Base-by-base conservation (phyloP, 37 sponge, comb jelly and placozoan species). In the Spongia lamella region DNA sequence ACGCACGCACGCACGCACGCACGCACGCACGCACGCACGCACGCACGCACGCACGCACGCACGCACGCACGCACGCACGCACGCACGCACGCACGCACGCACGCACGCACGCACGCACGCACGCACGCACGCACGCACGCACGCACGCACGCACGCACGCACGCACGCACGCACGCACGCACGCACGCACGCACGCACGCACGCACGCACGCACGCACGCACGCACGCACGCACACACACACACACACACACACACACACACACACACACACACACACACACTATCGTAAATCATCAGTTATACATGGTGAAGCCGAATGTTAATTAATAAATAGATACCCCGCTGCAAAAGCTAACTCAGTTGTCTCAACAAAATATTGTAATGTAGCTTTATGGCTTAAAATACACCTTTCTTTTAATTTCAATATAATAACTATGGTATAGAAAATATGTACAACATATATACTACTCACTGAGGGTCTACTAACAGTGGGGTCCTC, bases 1-100 rank as follows among this genome's bases (percentile, higher is more conserved):
- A 47, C 53, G 47, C 83, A 72, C 53, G 76, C 75, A 63, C 83
- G 87, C 34, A 89, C 90, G 19, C n/a, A n/a, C n/a, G n/a, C n/a
- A n/a, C n/a, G n/a, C n/a, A n/a, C n/a, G n/a, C n/a, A n/a, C n/a
- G n/a, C n/a, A n/a, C n/a, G n/a, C n/a, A n/a, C n/a, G n/a, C 72
- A 56, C 71, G 21, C 14, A 69, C 49, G 7, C 71, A 56, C 53
- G 39, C 52, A 56, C 72, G 29, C 72, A 71, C 39, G 39, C 30
- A 57, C 53, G 21, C 53, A 57, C 53, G 22, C 22, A 57, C 56
- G 29, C 27, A 0, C 3, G 21, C 3, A 56, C 72, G 53, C 72
- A 58, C 11, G n/a, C 2, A 13, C 72, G 53, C 72, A 24, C 1
- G 0, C 1, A 57, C 58, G 25, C 53, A 21, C 24, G 25, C 52